Evolutionary conservation across 53 echinoderm and acorn worm genomes (phyloP), one percentile per base, ranked within the genome.

Genomic region (Henricia sp.): DNA sequence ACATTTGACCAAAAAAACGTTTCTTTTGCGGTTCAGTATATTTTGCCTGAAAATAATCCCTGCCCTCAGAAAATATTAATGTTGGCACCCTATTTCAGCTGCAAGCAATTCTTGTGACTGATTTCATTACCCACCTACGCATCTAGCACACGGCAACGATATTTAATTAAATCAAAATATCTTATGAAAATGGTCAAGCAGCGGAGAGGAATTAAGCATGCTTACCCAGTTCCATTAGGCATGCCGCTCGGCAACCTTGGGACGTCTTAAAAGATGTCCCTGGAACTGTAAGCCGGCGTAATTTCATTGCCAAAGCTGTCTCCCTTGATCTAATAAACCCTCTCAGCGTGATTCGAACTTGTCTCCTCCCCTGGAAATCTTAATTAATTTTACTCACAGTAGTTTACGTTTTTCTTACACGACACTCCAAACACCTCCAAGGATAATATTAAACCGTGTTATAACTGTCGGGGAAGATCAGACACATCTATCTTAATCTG

Each of bases 81-180:
- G n/a, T n/a, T n/a, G n/a, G n/a, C n/a, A n/a, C n/a, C n/a, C n/a
- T n/a, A n/a, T n/a, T n/a, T n/a, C n/a, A n/a, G n/a, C n/a, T n/a
- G n/a, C n/a, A n/a, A n/a, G n/a, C n/a, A n/a, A n/a, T n/a, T n/a
- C n/a, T n/a, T n/a, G n/a, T n/a, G n/a, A n/a, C n/a, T 55, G 46
- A 24, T 46, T 23, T 26, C 27, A 42, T 70, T 27, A 70, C 28
- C n/a, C 46, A 46, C 19, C 27, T 46, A 68, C 21, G n/a, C 68
- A 9, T 9, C 40, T 37, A 20, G 11, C 23, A 28, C 52, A 42
- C 76, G 28, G 30, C 32, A 28, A 32, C 48, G 80, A 37, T 80
- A 48, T 80, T n/a, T 62, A 63, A 80, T 64, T 48, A 62, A 64
- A 80, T 80, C 64, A 62, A 33, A 68, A 68, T 27, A 13, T 70